phyloP scores from a whole-genome alignment of 2,888 invertebrate genomes.

The Petrophora chlorosata region DNA sequence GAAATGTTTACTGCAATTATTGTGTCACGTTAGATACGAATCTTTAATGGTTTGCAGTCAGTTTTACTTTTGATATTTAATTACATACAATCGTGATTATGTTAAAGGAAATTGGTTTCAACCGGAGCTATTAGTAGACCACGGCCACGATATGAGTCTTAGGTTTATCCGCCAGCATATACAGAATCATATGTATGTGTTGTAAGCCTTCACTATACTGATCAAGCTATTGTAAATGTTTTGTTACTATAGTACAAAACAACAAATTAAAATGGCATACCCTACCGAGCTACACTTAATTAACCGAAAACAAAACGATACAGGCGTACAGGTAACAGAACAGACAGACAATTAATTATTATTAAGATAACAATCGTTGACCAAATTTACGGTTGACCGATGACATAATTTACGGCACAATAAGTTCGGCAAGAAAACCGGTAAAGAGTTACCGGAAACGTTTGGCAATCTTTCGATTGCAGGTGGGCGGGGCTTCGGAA shows the following conservation, averaged over 20 bases:
- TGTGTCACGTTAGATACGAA: conserved; percentile 39
- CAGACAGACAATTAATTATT: conserved; percentile 19
- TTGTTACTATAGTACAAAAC: too few species aligned
- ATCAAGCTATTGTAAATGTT: too few species aligned
- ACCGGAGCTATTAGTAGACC: conserved; percentile 38
- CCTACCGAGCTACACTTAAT: not conserved
- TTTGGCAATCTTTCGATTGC: conserved; percentile 60
- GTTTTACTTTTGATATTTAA: conserved; percentile 34
- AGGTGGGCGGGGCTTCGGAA: conserved; percentile 57
- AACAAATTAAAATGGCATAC: not conserved
- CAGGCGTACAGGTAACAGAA: conserved; percentile 17
- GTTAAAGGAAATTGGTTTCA: conserved; percentile 46
- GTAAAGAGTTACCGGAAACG: conserved; percentile 69
- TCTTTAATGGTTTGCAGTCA: conserved; percentile 34
- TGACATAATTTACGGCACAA: conserved; percentile 58
- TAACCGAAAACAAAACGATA: conserved; percentile 5
- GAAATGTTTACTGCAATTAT: conserved; percentile 40
- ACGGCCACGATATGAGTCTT: conserved; percentile 2
- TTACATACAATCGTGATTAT: conserved; percentile 40
- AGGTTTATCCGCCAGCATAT: not conserved
- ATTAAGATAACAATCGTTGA: conserved; percentile 25
- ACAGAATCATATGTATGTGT: too few species aligned
- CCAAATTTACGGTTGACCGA: conserved; percentile 37
- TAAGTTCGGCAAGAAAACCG: conserved; percentile 55
- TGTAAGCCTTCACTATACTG: too few species aligned